Conservation (phyloP, 2,888 invertebrate genomes). For the Agrilus biguttatus region DNA sequence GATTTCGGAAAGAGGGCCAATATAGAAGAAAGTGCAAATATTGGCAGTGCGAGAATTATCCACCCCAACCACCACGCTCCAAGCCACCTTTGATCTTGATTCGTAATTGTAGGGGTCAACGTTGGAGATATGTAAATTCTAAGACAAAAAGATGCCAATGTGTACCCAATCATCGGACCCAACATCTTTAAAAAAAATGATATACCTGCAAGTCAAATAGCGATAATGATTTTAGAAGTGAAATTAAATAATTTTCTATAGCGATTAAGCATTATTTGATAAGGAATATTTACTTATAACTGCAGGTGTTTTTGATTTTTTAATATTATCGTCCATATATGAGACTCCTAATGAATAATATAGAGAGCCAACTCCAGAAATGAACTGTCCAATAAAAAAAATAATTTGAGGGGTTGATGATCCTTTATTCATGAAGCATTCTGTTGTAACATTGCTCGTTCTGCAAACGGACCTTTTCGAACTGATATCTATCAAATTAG, state of each 20-base stretch:
- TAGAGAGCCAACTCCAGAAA: constrained; percentile 53
- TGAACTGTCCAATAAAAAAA: constrained; percentile 51
- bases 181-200: constrained; percentile 53
- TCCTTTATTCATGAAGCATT: constrained; percentile 28
- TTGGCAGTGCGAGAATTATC: constrained; percentile 44
- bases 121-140: constrained; percentile 51
- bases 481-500: constrained; percentile 18
- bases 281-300: constrained; percentile 44
- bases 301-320: constrained; percentile 57
- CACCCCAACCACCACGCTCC: constrained; percentile 78
- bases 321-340: constrained; percentile 66
- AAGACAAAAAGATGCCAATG: constrained; percentile 47
- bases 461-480: constrained; percentile 1
- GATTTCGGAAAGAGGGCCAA: constrained; percentile 55
- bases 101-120: constrained; percentile 47
- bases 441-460: constrained; percentile 13
- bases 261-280: not conserved
- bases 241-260: not conserved
- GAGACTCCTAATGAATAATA: constrained; percentile 56
- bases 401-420: constrained; percentile 45
- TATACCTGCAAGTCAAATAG: constrained; percentile 33
- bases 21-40: constrained; percentile 44
- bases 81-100: constrained; percentile 59
- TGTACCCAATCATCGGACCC: constrained; percentile 55
- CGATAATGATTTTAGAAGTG: not conserved